Evolutionary conservation across 2,888 invertebrate genomes (phyloP).

Genomic region (Phyllotreta cruciferae): DNA sequence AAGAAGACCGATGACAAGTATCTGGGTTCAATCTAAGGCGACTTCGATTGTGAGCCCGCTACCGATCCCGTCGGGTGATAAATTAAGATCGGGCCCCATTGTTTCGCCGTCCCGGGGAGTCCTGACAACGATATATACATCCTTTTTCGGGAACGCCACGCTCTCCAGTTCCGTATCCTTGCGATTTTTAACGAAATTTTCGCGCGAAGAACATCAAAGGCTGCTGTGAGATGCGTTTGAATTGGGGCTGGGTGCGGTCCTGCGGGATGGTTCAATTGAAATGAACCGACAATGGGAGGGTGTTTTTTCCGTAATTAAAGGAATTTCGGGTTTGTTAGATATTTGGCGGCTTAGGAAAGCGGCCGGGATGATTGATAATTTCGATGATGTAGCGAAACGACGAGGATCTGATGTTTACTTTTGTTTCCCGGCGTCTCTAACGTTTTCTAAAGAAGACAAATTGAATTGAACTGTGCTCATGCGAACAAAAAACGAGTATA

Average conservation of each 20-base stretch:
- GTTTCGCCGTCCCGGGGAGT: slow-evolving; percentile 57
- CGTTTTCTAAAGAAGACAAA: slow-evolving; percentile 12
- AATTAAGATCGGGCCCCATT: slow-evolving; percentile 58
- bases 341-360: slow-evolving; percentile 29
- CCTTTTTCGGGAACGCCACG: slow-evolving; percentile 12
- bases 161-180: slow-evolving; percentile 1
- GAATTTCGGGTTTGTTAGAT: slow-evolving; percentile 37
- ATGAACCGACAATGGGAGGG: slow-evolving; percentile 54
- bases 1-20: slow-evolving; percentile 57
- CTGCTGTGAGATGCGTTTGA: not conserved
- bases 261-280: slow-evolving; percentile 56
- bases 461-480: slow-evolving; percentile 3
- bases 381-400: slow-evolving; percentile 22
- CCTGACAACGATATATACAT: slow-evolving; percentile 57
- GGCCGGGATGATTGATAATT: slow-evolving; percentile 34
- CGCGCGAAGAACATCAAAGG: not conserved
- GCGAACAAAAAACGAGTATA: not conserved
- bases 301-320: slow-evolving; percentile 57
- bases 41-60: slow-evolving; percentile 58
- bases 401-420: slow-evolving; percentile 6
- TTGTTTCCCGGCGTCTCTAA: slow-evolving; percentile 4
- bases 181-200: not conserved
- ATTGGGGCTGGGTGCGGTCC: not conserved
- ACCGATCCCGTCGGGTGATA: slow-evolving; percentile 60
- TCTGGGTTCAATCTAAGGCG: slow-evolving; percentile 57